Evolutionary conservation across 1,140 invertebrate genomes (phyloP), one percentile per base, ranked within the genome.

Genomic region (Catajapyx aquilonaris): DNA sequence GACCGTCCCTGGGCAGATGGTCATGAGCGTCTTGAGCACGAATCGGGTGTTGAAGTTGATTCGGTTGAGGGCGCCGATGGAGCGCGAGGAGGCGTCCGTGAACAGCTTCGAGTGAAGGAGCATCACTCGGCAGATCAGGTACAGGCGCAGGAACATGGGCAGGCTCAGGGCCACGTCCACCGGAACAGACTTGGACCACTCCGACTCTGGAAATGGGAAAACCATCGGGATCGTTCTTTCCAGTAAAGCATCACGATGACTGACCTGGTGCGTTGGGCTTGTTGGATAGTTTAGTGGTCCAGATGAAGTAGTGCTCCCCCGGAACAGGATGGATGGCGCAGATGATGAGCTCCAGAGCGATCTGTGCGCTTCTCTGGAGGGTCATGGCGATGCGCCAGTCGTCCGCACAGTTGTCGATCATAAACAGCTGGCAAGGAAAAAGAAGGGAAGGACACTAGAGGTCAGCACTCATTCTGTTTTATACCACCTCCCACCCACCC

Each of bases 381-480:
- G 93, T 97, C 78, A 98, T 93, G 44, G 94, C 93, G 63, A 99
- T 98, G 54, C 93, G 70, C 94, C 94, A 99, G 66, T 99, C 94
- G 61, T 98, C 94, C 35, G 94, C 90, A 65, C 91, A 96, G 69
- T 98, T 98, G 71, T 96, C 88, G 65, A 95, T 94, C 84, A 94
- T 91, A 68, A 94, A 95, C 64, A 95, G 71, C 88, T 95, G 68
- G 28, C 66, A 46, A 31, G 38, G 46, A 48, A 42, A 38, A 44
- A 43, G 32, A 45, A 34, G 35, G 36, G 42, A 20, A 40, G 42
- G 11, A 38, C 13, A 30, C 16, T 4, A 38, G 23, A 15, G 18
- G 10, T 20, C 31, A 20, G 30, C 17, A 28, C 10, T 28, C 25
- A n/a, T n/a, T 28, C 25, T n/a, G 25, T 28, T 28, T 28, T n/a